Conservation (phyloP, 2,797 vertebrate species). For the Sebastiscus tertius region DNA sequence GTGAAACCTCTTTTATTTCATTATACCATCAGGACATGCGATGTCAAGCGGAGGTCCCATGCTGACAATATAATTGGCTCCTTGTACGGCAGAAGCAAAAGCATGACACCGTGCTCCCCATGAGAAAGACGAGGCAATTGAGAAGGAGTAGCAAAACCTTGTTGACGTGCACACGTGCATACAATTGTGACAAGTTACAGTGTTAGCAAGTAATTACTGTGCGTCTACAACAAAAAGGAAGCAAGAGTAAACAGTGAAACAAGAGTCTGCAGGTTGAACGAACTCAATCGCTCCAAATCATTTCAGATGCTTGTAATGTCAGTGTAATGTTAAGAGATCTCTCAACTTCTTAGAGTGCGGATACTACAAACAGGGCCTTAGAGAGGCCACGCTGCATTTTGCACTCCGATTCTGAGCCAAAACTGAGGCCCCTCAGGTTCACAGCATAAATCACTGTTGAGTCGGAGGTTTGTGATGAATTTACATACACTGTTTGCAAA, state of each 20-base stretch:
- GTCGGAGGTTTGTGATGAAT: slow-evolving; percentile 70
- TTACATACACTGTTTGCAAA: slow-evolving; percentile 69
- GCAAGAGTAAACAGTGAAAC: slow-evolving; percentile 2
- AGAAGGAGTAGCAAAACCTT: slow-evolving; percentile 18
- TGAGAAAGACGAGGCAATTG: slow-evolving; percentile 49
- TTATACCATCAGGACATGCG: slow-evolving; percentile 74
- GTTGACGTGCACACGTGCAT: slow-evolving; percentile 37
- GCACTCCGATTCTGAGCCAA: slow-evolving; percentile 16
- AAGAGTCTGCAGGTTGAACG: not conserved
- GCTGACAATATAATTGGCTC: slow-evolving; percentile 82
- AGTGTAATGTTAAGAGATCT: not conserved
- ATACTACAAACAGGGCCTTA: not conserved
- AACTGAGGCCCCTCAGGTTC: slow-evolving; percentile 37
- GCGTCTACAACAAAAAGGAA: slow-evolving; percentile 16
- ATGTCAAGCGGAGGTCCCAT: slow-evolving; percentile 78
- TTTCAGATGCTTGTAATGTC: slow-evolving; percentile 8
- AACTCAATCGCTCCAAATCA: not conserved
- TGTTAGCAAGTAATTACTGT: slow-evolving; percentile 29
- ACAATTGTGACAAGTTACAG: slow-evolving; percentile 34
- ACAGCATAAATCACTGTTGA: slow-evolving; percentile 66
- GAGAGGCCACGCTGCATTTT: slow-evolving; percentile 37
- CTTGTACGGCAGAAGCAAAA: slow-evolving; percentile 64
- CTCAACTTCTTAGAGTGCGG: not conserved
- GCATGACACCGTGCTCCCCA: slow-evolving; percentile 56
- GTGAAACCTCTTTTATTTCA: slow-evolving; percentile 78